Percentiles rank a stretch among this genome's conserved stretches.
Evolutionary conservation across 2,797 vertebrate species (phyloP).

Genomic region (Fratercula arctica): DNA sequence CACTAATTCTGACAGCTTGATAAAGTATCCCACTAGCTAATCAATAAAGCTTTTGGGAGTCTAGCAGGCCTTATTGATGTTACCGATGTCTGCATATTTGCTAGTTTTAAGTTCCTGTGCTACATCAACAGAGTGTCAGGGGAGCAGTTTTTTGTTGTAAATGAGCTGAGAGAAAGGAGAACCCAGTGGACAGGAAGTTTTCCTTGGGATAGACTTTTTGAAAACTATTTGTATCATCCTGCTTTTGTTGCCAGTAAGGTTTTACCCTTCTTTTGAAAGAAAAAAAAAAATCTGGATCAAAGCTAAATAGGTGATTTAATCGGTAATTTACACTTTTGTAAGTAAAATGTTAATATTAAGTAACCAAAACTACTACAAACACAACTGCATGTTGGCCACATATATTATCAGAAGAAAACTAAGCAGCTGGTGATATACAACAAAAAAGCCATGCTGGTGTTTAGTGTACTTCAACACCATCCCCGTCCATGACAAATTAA

Average conservation of each 20-base stretch:
- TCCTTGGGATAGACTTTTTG: neutral
- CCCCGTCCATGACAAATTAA: neutral
- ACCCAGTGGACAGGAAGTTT: neutral
- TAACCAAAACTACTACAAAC: neutral
- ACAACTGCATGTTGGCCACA: neutral
- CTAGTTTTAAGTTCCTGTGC: neutral
- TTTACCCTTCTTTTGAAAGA: neutral
- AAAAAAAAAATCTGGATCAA: neutral
- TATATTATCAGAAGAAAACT: neutral
- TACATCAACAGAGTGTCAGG: neutral
- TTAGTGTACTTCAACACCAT: neutral
- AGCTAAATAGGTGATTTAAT: neutral
- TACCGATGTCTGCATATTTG: slow-evolving; percentile 1
- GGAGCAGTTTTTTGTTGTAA: neutral
- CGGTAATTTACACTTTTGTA: neutral
- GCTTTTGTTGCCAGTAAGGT: neutral
- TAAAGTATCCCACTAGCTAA: slow-evolving; percentile 23
- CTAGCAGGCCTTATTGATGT: neutral
- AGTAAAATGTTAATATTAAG: rapidly evolving
- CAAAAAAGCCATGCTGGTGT: neutral
- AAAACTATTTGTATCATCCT: neutral
- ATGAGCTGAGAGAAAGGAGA: neutral
- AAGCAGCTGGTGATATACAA: neutral
- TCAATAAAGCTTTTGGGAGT: slow-evolving; percentile 35
- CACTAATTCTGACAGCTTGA: slow-evolving; percentile 49